Percentiles rank a stretch among this genome's conserved stretches.
Evolutionary conservation across 2,888 invertebrate species (phyloP).

Genomic region (Adelphocoris suturalis): DNA sequence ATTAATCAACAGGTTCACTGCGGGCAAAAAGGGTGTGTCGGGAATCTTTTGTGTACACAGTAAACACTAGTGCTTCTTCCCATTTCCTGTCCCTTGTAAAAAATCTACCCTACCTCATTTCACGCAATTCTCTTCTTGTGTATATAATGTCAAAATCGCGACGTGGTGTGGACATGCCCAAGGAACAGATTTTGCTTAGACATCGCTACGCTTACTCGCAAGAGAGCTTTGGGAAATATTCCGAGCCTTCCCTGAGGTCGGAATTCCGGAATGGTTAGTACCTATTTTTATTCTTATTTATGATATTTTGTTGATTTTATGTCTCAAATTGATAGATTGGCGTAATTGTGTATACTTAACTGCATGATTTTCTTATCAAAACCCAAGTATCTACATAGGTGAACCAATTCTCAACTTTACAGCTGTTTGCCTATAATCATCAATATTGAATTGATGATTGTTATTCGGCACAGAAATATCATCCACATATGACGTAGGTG

Average conservation of each 20-base stretch:
- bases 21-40: constrained; percentile 64
- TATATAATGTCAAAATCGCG: constrained; percentile 66
- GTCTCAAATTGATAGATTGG: no score
- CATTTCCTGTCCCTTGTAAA: background rate
- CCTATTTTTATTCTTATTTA: background rate
- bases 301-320: no score
- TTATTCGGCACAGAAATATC: no score
- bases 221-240: constrained; percentile 70
- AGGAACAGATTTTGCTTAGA: constrained; percentile 68
- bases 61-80: constrained; percentile 50
- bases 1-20: constrained; percentile 64
- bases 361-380: no score
- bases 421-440: no score
- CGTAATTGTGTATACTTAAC: no score
- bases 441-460: no score
- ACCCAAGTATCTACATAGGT: no score
- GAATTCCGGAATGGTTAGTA: constrained; percentile 71
- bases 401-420: no score
- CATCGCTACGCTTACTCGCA: constrained; percentile 69
- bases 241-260: constrained; percentile 66
- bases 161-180: constrained; percentile 64
- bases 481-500: no score
- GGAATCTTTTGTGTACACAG: constrained; percentile 53
- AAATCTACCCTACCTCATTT: background rate
- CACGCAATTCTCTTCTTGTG: background rate